Evolutionary conservation across 2,888 invertebrate genomes (phyloP).

Genomic region (Sesia apiformis): DNA sequence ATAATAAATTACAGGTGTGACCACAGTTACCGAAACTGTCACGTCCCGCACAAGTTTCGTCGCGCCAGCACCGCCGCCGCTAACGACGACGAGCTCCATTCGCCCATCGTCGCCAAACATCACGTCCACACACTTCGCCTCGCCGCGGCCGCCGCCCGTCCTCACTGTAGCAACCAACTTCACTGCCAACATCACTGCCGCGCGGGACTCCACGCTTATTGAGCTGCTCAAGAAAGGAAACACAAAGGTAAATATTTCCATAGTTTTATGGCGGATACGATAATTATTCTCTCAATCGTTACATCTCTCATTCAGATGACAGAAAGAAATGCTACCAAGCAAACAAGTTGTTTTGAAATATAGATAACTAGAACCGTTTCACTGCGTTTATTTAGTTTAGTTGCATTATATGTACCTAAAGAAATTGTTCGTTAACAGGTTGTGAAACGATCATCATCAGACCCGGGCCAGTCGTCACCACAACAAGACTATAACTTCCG

Average conservation of each 20-base stretch:
- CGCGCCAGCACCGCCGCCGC: slow-evolving; percentile 59
- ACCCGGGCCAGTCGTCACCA: slow-evolving; percentile 78
- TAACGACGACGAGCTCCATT: slow-evolving; percentile 44
- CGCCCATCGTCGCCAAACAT: slow-evolving; percentile 59
- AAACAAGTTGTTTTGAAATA: neutral
- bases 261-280: too few relatives aligned
- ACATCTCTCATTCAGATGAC: too few relatives aligned
- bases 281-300: too few relatives aligned
- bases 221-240: slow-evolving; percentile 83
- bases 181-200: slow-evolving; percentile 28
- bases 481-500: slow-evolving; percentile 76
- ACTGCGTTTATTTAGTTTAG: too few relatives aligned
- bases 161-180: slow-evolving; percentile 46
- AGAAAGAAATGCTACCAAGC: neutral
- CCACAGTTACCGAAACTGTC: slow-evolving; percentile 33
- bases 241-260: slow-evolving; percentile 56
- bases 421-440: slow-evolving; percentile 35
- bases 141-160: slow-evolving; percentile 58
- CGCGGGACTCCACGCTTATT: slow-evolving; percentile 83
- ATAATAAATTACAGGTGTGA: slow-evolving; percentile 16
- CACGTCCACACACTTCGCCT: slow-evolving; percentile 61
- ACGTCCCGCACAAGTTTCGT: slow-evolving; percentile 50
- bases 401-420: too few relatives aligned
- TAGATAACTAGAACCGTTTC: neutral
- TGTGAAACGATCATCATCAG: slow-evolving; percentile 83